A percentile compares a stretch with the other conserved stretches of the same genome.
Evolutionary conservation across 2,888 invertebrate genomes (phyloP).

Genomic region (Orthonychiurus folsomi): DNA sequence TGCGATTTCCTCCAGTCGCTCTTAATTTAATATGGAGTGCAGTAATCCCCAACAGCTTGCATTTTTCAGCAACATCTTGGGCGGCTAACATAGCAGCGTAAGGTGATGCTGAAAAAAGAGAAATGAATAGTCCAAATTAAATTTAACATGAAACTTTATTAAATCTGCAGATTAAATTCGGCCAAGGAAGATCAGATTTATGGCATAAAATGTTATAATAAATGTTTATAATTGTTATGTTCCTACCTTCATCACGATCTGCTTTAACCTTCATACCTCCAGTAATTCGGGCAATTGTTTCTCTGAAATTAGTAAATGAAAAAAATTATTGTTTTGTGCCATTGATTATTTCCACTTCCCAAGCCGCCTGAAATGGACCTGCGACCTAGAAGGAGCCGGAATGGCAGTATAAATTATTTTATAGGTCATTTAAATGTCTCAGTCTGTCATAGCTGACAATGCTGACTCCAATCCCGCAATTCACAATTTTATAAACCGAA

Average conservation of each 20-base stretch:
- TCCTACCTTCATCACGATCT: constrained; percentile 99
- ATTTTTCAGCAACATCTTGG: constrained; percentile 97
- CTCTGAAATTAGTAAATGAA: constrained; percentile 14
- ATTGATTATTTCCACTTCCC: background rate
- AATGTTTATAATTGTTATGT: no score
- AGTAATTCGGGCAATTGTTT: constrained; percentile 25
- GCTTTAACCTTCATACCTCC: constrained; percentile 66
- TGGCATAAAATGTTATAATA: no score
- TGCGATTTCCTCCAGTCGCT: constrained; percentile 97
- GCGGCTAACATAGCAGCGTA: constrained; percentile 99
- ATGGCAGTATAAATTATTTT: background rate
- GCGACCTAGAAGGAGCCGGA: background rate
- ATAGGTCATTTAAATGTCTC: no score
- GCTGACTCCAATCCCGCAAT: no score
- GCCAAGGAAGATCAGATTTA: no score
- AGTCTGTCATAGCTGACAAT: no score
- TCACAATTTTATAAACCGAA: background rate
- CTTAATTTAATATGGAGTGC: constrained; percentile 96
- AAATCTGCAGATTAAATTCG: no score
- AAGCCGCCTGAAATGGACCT: no score
- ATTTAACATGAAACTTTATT: no score
- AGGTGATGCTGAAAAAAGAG: no score
- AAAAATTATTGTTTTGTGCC: no score
- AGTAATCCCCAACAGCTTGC: constrained; percentile 92
- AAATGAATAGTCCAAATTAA: constrained; percentile 99